Base-by-base conservation (phyloP, 1,140 invertebrate genomes). In the Drosophila watanabei region DNA sequence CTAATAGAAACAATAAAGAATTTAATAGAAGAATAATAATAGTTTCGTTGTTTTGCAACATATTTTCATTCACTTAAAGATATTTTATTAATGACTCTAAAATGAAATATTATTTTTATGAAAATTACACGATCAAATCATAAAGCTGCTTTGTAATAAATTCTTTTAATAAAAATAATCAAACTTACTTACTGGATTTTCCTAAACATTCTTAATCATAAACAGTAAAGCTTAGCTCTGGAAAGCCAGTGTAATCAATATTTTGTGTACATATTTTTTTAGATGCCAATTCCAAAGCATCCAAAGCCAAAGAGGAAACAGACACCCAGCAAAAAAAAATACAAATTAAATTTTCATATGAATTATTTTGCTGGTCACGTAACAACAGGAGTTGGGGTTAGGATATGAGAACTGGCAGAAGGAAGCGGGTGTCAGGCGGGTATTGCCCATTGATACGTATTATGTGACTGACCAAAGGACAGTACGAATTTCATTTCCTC, bases 341-440 rank as follows among this genome's bases (percentile, higher is more conserved):
- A 88, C 86, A 89, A 89, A 89, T 89, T 89, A 89, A 89, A 89
- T 89, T 89, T 89, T 89, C 86, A 89, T 89, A 82, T 90, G 79
- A 90, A 89, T 89, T 89, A 86, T 84, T 80, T 80, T 89, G 79
- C 86, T 80, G 86, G 86, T 89, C 86, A 89, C 86, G 86, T 89
- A 90, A 59, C 43, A 59, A 13, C 30, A 32, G 63, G 18, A 30
- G 32, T 24, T 37, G 33, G 60, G 43, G 61, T 33, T 18, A n/a
- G 45, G 71, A 48, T 41, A 57, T 66, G 32, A 39, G 37, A 48
- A 43, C 32, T 45, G 49, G 54, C 33, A 24, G 54, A 39, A 30
- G 56, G 30, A 14, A n/a, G 16, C 13, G 35, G 16, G 16, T 49
- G 45, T 49, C 66, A 41, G 54, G 33, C 32, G 70, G 70, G 68